Base-by-base conservation (phyloP, 2,888 invertebrate genomes). In the Drosophila fungiperda region DNA sequence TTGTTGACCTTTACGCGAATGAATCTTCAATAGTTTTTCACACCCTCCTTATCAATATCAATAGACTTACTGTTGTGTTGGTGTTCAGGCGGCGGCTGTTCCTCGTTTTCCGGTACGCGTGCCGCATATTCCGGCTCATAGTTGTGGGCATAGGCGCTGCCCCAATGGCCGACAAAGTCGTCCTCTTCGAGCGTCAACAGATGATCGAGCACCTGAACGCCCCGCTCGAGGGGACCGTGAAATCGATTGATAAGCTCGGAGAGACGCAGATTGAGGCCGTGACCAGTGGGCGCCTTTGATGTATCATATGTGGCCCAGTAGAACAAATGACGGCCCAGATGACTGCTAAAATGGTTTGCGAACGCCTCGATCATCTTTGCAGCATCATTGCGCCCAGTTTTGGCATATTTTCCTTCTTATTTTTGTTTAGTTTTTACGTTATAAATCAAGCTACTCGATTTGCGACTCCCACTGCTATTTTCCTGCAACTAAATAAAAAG, bases 151-250 rank as follows among this genome's bases (percentile, higher is more conserved):
- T 92, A 92, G 42, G 91, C 92, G 76, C 90, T 91, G 72, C 92
- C 93, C 92, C 92, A 92, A 73, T 92, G 92, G 66, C 92, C 91
- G 73, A 83, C 85, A 68, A 92, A 93, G 69, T 93, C 93, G 58
- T 93, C 93, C 70, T 93, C 93, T 71, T 93, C 93, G 84, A 94
- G 93, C 65, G 95, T 95, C 87, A 96, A 94, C 55, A 96, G 94
- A 89, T 95, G 95, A 93, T 96, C 96, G 90, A 96, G 94, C 87
- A 96, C 95, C 81, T 93, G 93, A 65, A 93, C 93, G 69, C 94
- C 93, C 69, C 93, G 91, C 67, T 94, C 94, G 77, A 93, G 90
- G 74, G 93, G 93, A 73, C 90, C 92, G 83, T 93, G 92, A 80
- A 93, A 92, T 88, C 93, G 93, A 67, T 93, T 92, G 6, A 93